Percentiles rank a stretch among this genome's conserved stretches.
Evolutionary conservation across 2,113 vertebrate species (phyloP).

Genomic region (Oreochromis niloticus): DNA sequence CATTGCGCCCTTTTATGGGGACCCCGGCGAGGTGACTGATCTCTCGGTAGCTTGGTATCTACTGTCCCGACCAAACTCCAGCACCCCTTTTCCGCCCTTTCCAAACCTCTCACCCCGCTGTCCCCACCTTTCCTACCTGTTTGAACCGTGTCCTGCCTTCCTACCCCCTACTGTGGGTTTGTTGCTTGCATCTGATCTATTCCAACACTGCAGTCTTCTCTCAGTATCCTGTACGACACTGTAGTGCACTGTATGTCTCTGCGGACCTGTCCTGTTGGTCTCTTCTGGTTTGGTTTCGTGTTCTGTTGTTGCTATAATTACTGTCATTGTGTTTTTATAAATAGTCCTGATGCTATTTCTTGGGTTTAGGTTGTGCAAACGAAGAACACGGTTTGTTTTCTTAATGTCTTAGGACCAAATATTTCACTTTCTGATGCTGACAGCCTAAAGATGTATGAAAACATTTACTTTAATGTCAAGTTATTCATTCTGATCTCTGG

Average conservation of each 20-base stretch:
- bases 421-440: background rate
- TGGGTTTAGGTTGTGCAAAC: background rate
- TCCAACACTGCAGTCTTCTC: conserved; percentile 58
- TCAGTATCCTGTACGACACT: conserved; percentile 46
- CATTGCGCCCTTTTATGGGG: conserved; percentile 52
- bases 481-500: background rate
- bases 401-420: background rate
- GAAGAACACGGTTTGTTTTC: background rate
- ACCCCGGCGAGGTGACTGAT: conserved; percentile 47
- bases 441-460: background rate
- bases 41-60: conserved; percentile 43
- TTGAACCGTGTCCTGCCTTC: conserved; percentile 58
- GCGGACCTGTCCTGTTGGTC: conserved; percentile 67
- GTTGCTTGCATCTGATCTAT: conserved; percentile 76
- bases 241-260: conserved; percentile 58
- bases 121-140: conserved; percentile 48
- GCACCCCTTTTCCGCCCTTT: background rate
- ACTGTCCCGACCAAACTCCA: conserved; percentile 11
- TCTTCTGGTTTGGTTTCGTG: conserved; percentile 67
- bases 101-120: background rate
- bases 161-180: conserved; percentile 66
- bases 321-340: conserved; percentile 8
- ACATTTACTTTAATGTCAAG: background rate
- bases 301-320: conserved; percentile 39
- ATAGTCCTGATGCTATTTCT: background rate